phyloP scores from a whole-genome alignment of 2,797 vertebrate species.

The Morelia viridis region DNA sequence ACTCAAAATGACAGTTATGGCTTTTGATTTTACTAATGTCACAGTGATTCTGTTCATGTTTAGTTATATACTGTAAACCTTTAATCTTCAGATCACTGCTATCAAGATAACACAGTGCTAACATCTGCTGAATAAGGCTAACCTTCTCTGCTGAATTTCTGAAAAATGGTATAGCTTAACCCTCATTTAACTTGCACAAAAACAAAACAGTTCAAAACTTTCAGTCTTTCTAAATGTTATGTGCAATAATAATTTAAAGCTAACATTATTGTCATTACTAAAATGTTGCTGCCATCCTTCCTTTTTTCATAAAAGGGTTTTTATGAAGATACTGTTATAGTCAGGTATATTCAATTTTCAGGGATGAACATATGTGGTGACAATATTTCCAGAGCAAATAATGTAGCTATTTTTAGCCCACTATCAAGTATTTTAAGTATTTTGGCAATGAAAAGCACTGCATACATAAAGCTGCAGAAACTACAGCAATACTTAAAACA shows the following conservation, averaged over 20 bases:
- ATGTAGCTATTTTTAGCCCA: conserved; percentile 23
- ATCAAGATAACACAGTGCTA: conserved; percentile 3
- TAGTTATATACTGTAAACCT: conserved; percentile 13
- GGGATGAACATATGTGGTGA: conserved; percentile 17
- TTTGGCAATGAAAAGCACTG: conserved; percentile 8
- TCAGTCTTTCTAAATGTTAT: not conserved
- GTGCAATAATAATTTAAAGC: not conserved
- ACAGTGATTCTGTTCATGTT: not conserved
- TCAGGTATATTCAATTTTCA: conserved; percentile 16
- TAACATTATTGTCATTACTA: not conserved
- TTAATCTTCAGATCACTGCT: conserved; percentile 9
- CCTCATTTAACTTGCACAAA: not conserved
- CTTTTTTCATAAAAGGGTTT: not conserved
- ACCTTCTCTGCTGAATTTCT: conserved; percentile 1
- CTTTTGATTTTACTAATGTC: not conserved
- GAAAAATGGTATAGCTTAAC: not conserved
- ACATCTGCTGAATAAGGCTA: conserved; percentile 13
- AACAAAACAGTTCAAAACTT: not conserved
- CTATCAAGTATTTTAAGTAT: conserved; percentile 13
- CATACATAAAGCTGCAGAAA: conserved; percentile 20
- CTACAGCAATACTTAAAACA: conserved; percentile 26
- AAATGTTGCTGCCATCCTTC: not conserved
- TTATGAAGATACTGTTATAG: not conserved
- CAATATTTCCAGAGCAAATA: not conserved
- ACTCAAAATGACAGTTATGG: not conserved